Conservation (phyloP, 1,140 invertebrate species). For the Calephelis virginiensis region DNA sequence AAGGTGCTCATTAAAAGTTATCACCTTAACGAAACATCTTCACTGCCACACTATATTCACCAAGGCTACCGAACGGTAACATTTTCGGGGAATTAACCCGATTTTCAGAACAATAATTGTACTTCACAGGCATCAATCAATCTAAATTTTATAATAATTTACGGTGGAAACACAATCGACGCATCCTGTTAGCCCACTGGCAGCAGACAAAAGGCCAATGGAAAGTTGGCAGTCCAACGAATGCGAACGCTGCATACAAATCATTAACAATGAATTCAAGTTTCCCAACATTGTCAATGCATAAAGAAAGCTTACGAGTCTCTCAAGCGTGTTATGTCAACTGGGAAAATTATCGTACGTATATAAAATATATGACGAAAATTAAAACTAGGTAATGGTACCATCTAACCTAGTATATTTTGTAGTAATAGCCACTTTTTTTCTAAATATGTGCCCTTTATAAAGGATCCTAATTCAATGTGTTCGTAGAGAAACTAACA, state of each 20-base stretch:
- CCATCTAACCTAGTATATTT: too few species aligned
- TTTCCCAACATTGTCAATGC: conserved; percentile 39
- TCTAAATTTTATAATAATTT: background rate
- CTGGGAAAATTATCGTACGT: conserved; percentile 7
- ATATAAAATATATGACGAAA: too few species aligned
- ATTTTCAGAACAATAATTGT: background rate
- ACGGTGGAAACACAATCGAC: conserved; percentile 26
- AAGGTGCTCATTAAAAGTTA: too few species aligned
- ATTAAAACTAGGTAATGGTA: too few species aligned
- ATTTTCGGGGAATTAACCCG: too few species aligned
- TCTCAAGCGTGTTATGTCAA: conserved; percentile 20
- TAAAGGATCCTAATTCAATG: too few species aligned
- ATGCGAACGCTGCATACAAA: conserved; percentile 62
- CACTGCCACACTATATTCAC: too few species aligned
- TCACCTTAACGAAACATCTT: too few species aligned
- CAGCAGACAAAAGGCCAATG: conserved; percentile 58
- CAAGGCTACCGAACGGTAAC: too few species aligned
- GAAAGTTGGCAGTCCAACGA: conserved; percentile 57
- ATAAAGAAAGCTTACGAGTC: conserved; percentile 49
- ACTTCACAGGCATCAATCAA: background rate
- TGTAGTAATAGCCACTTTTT: too few species aligned
- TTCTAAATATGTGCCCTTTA: too few species aligned
- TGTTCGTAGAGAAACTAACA: too few species aligned
- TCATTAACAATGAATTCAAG: conserved; percentile 56
- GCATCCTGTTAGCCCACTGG: conserved; percentile 44